Percentiles rank a stretch among this genome's conserved stretches.
Evolutionary conservation across 2,797 vertebrate genomes (phyloP).

Genomic region (Oryzias sinensis): DNA sequence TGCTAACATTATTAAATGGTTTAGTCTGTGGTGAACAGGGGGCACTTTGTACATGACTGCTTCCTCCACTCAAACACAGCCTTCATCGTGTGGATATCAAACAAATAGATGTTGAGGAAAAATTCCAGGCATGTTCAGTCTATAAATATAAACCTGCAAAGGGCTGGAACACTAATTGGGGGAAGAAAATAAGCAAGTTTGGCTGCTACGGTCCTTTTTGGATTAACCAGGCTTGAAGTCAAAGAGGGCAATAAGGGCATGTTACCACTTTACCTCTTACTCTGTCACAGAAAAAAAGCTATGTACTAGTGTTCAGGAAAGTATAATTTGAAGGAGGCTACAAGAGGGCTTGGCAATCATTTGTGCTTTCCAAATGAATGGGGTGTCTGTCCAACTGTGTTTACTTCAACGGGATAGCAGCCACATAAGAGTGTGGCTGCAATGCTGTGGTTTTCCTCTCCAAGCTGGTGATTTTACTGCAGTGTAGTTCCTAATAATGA

Average conservation of each 20-base stretch:
- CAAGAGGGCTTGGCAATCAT: slow-evolving; percentile 20
- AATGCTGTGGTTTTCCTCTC: slow-evolving; percentile 41
- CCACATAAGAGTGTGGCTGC: slow-evolving; percentile 47
- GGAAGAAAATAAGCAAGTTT: slow-evolving; percentile 48
- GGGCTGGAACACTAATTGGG: slow-evolving; percentile 41
- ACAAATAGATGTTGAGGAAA: slow-evolving; percentile 53
- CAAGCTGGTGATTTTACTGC: slow-evolving; percentile 49
- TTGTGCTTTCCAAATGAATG: slow-evolving; percentile 39
- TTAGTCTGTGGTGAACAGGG: slow-evolving; percentile 27
- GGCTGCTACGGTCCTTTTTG: slow-evolving; percentile 24
- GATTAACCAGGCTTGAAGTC: slow-evolving; percentile 6
- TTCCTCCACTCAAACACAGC: slow-evolving; percentile 29
- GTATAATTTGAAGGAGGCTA: slow-evolving; percentile 18
- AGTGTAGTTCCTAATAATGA: slow-evolving; percentile 58
- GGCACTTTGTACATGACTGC: slow-evolving; percentile 23
- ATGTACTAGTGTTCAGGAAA: slow-evolving; percentile 2
- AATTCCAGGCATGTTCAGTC: slow-evolving; percentile 56
- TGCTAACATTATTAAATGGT: slow-evolving; percentile 20
- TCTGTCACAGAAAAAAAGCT: slow-evolving; percentile 3
- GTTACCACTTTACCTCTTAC: slow-evolving; percentile 16
- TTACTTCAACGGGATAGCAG: slow-evolving; percentile 51
- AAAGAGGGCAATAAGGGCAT: slow-evolving; percentile 20
- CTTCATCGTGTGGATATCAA: slow-evolving; percentile 46
- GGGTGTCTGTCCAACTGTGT: slow-evolving; percentile 44
- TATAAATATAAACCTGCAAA: slow-evolving; percentile 63